Percentiles rank a stretch among this genome's conserved stretches.
These are phyloP conservation scores for Onchidella celtica DNA, from an alignment of 2,888 invertebrate species.

Conservation along the genomic window DNA sequence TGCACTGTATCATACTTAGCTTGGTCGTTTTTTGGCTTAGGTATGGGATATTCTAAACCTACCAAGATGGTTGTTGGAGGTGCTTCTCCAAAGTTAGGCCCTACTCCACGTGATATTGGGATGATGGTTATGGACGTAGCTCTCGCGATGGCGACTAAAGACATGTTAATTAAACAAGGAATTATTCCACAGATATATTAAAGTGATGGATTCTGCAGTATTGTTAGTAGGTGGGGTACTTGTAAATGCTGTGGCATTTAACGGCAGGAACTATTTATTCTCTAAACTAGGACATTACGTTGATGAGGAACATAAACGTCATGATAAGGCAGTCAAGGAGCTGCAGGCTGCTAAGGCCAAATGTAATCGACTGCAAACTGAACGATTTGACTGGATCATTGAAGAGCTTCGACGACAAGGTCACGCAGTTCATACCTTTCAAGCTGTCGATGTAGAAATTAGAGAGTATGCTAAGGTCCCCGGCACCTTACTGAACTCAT, in stretches of 20 bases:
- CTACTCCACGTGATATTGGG: no score
- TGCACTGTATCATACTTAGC: not conserved
- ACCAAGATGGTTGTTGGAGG: not conserved
- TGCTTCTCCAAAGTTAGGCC: not conserved
- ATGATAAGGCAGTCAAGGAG: constrained; percentile 11
- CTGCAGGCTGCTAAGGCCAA: not conserved
- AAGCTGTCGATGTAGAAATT: constrained; percentile 6
- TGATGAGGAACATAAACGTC: no score
- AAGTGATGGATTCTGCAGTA: not conserved
- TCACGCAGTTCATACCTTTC: not conserved
- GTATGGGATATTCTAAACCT: not conserved
- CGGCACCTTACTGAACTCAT: no score
- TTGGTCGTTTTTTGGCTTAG: not conserved
- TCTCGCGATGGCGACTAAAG: no score
- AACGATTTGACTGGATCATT: not conserved
- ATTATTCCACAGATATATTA: no score
- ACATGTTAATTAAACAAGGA: no score
- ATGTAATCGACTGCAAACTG: not conserved
- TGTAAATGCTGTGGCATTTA: not conserved
- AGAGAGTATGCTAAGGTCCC: no score
- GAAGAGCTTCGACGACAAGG: not conserved
- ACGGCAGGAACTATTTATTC: not conserved
- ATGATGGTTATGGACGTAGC: no score
- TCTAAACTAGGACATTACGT: not conserved
- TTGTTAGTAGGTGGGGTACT: not conserved